phyloP scores from a whole-genome alignment of 2,888 invertebrate genomes.

The Torymus auratus region DNA sequence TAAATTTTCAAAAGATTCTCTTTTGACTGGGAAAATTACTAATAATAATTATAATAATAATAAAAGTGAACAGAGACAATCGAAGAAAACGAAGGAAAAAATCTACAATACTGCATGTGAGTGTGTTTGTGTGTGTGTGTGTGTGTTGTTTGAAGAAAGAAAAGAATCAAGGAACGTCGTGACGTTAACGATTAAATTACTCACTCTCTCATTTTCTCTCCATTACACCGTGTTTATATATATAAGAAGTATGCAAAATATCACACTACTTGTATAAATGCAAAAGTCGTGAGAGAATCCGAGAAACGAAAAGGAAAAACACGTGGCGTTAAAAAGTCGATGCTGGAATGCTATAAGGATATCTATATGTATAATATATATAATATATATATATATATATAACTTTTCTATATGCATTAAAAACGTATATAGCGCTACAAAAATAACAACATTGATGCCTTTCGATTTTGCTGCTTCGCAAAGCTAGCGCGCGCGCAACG shows the following conservation, averaged over 20 bases:
- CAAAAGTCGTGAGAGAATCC: constrained; percentile 46
- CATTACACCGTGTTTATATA: no score
- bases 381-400: not conserved
- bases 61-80: constrained; percentile 5
- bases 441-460: constrained; percentile 56
- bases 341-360: constrained; percentile 50
- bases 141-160: constrained; percentile 18
- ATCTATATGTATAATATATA: no score
- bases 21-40: constrained; percentile 17
- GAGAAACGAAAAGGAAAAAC: not conserved
- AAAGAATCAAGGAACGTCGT: constrained; percentile 46
- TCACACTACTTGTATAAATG: constrained; percentile 56
- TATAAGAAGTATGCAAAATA: constrained; percentile 25
- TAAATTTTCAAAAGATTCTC: constrained; percentile 42
- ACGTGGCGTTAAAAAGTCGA: constrained; percentile 33
- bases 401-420: constrained; percentile 52
- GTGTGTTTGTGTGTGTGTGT: no score
- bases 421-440: constrained; percentile 52
- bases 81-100: constrained; percentile 23
- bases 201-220: constrained; percentile 18
- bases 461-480: constrained; percentile 33
- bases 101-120: constrained; percentile 47
- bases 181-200: constrained; percentile 28
- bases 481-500: constrained; percentile 14
- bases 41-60: no score